phyloP scores from a whole-genome alignment of 2,113 vertebrate species.

The Python bivittatus region DNA sequence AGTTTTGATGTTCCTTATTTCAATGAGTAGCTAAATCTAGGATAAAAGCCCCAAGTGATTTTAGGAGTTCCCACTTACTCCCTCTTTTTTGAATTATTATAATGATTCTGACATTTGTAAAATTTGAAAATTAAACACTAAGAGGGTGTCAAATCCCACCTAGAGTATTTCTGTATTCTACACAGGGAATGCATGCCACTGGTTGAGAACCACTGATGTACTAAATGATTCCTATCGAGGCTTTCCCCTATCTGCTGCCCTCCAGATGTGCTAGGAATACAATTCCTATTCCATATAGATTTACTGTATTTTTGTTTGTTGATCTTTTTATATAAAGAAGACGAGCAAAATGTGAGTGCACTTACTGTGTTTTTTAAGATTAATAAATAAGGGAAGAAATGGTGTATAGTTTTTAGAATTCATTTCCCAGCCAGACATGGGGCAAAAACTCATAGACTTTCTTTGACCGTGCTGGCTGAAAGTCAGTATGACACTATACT shows the following conservation, averaged over 20 bases:
- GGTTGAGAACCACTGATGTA: background rate
- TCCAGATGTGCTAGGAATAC: background rate
- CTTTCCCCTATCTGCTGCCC: background rate
- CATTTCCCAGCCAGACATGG: background rate
- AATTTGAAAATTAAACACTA: background rate
- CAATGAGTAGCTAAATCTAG: background rate
- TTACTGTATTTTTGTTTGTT: no score
- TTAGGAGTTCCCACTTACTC: background rate
- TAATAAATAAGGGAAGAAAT: background rate
- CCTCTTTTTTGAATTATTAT: background rate
- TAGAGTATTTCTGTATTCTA: background rate
- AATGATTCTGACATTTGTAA: background rate
- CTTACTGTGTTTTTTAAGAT: background rate
- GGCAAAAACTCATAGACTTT: background rate
- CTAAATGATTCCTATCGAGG: background rate
- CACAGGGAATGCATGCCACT: background rate
- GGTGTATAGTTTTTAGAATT: background rate
- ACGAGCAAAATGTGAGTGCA: background rate
- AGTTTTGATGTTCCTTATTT: background rate
- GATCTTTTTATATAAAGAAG: background rate
- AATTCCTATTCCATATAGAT: background rate
- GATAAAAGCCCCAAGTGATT: background rate
- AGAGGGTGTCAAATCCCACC: background rate
- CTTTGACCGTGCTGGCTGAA: background rate
- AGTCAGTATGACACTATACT: background rate